A percentile compares a stretch with the other conserved stretches of the same genome.
phyloP scores from a whole-genome alignment of 2,797 vertebrate genomes.

The Myotis pilosus region DNA sequence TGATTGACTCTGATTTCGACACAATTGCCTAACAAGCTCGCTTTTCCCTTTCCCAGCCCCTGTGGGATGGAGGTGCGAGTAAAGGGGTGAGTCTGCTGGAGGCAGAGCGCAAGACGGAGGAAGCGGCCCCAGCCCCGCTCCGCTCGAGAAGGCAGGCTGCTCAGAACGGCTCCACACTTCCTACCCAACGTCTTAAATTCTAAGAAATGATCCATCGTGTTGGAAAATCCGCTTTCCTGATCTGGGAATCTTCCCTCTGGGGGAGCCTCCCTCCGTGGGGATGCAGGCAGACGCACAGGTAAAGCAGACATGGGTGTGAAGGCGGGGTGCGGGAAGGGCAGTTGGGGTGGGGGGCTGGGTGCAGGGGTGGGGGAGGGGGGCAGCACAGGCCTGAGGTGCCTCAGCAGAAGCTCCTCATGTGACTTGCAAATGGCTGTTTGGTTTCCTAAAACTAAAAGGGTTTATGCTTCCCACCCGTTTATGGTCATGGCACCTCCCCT shows the following conservation, averaged over 20 bases:
- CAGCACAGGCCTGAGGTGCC: no score
- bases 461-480: no score
- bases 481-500: no score
- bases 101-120: background rate
- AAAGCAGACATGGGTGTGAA: accelerated
- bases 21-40: background rate
- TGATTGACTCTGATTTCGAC: background rate
- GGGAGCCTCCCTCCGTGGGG: background rate
- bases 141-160: background rate
- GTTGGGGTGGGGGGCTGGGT: no score
- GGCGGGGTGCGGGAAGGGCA: no score
- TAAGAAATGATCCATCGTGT: background rate
- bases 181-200: background rate
- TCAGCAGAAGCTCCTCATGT: background rate
- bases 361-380: no score
- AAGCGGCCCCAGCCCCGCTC: accelerated
- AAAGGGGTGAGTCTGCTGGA: background rate
- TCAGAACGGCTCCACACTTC: background rate
- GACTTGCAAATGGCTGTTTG: background rate
- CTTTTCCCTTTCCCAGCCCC: background rate
- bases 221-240: background rate
- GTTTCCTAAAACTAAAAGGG: background rate
- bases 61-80: background rate
- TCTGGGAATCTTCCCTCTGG: background rate
- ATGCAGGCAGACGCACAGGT: accelerated